These are phyloP conservation scores for Ispidina lecontei DNA, from an alignment of 2,797 vertebrate species.

Conservation along the genomic window DNA sequence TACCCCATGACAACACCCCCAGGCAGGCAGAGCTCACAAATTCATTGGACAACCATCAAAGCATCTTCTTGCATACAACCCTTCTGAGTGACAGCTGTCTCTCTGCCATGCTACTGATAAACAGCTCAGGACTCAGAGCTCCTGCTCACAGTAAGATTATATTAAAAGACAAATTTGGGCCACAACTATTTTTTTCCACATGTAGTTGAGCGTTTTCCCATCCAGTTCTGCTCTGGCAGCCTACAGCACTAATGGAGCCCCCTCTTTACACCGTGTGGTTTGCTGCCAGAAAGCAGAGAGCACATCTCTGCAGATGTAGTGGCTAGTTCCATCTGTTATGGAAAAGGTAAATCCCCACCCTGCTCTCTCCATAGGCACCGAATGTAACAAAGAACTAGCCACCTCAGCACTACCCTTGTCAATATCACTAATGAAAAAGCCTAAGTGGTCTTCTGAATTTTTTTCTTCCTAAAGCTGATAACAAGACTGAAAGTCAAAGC, in stretches of 20 bases:
- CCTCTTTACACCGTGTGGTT: background rate
- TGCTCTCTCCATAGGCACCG: background rate
- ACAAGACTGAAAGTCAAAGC: background rate
- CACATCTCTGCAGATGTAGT: background rate
- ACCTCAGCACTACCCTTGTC: background rate
- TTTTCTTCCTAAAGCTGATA: background rate
- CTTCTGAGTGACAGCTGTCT: background rate
- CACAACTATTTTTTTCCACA: background rate
- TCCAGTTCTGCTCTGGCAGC: background rate
- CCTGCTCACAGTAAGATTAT: background rate
- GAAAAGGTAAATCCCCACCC: background rate
- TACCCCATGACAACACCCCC: background rate
- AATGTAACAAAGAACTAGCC: fast-evolving
- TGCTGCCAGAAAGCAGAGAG: background rate
- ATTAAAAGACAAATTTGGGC: background rate
- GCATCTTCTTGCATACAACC: background rate
- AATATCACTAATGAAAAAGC: background rate
- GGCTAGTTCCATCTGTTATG: background rate
- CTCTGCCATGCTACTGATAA: background rate
- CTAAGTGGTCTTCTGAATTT: background rate
- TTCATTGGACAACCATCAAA: background rate
- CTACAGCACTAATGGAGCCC: background rate
- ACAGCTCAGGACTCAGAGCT: background rate
- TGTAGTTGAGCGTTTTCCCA: background rate
- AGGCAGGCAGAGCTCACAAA: background rate